Evolutionary conservation across 1,140 invertebrate genomes (phyloP).

Genomic region (Heliconius congener): DNA sequence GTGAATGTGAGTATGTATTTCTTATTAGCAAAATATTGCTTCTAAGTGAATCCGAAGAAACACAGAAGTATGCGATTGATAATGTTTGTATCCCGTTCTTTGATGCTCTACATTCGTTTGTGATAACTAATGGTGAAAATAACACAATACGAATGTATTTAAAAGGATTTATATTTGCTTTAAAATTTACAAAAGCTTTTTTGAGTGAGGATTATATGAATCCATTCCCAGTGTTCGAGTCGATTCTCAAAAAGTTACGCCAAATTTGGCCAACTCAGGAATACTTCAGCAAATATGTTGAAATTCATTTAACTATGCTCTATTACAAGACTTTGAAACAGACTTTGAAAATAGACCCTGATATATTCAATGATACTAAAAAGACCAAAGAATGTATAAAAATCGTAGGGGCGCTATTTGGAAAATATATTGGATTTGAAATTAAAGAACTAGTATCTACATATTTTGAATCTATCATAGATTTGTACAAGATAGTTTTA

Average conservation of each 20-base stretch:
- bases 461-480: conserved; percentile 54
- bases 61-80: conserved; percentile 45
- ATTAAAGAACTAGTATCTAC: conserved; percentile 45
- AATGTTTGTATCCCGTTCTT: conserved; percentile 49
- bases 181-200: conserved; percentile 56
- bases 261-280: conserved; percentile 47
- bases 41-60: conserved; percentile 43
- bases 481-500: conserved; percentile 48
- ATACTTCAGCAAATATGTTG: conserved; percentile 47
- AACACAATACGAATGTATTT: conserved; percentile 26
- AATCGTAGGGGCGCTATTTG: conserved; percentile 50
- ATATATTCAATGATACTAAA: conserved; percentile 42
- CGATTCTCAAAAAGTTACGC: conserved; percentile 43
- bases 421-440: conserved; percentile 56
- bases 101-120: conserved; percentile 27
- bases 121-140: conserved; percentile 13
- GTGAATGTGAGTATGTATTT: conserved; percentile 13
- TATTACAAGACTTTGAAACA: conserved; percentile 54
- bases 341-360: conserved; percentile 43
- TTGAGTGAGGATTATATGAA: conserved; percentile 45
- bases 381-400: conserved; percentile 45
- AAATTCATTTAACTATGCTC: conserved; percentile 57
- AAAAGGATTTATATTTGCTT: conserved; percentile 39
- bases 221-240: conserved; percentile 51
- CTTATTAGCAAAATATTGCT: conserved; percentile 55